Evolutionary conservation across 92 coral and sea anemone genomes (phyloP).

Genomic region (Muricea muricata): DNA sequence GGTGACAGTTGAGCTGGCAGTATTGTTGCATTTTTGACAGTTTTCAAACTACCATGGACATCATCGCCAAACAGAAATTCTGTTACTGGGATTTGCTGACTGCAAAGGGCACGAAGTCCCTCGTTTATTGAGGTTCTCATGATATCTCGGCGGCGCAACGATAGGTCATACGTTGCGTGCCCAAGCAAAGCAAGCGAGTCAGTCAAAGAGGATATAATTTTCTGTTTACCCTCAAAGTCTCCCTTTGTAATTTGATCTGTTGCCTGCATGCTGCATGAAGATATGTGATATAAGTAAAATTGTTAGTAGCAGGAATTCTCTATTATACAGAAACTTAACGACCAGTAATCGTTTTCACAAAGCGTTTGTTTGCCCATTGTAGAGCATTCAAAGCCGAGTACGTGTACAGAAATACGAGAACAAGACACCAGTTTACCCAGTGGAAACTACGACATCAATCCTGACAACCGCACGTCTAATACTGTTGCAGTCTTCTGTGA

Average conservation of each 20-base stretch:
- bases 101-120: slow-evolving; percentile 43
- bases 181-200: no score
- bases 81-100: slow-evolving; percentile 40
- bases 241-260: no score
- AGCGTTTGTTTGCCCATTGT: no score
- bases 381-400: no score
- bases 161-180: neutral
- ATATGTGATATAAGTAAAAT: no score
- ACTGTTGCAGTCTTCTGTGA: neutral
- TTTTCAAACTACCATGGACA: slow-evolving; percentile 48
- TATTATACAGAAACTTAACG: no score
- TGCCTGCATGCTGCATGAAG: no score
- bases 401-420: neutral
- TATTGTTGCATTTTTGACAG: slow-evolving; percentile 48
- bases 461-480: neutral
- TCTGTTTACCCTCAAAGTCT: no score
- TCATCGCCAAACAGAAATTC: slow-evolving; percentile 55
- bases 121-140: slow-evolving; percentile 38
- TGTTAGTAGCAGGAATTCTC: no score
- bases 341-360: no score
- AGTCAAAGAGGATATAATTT: no score
- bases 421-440: neutral
- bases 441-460: neutral
- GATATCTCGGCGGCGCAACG: neutral
- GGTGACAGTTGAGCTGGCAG: slow-evolving; percentile 39